Evolutionary conservation across 2,797 vertebrate species (phyloP).

Genomic region (Tolypeutes matacus): DNA sequence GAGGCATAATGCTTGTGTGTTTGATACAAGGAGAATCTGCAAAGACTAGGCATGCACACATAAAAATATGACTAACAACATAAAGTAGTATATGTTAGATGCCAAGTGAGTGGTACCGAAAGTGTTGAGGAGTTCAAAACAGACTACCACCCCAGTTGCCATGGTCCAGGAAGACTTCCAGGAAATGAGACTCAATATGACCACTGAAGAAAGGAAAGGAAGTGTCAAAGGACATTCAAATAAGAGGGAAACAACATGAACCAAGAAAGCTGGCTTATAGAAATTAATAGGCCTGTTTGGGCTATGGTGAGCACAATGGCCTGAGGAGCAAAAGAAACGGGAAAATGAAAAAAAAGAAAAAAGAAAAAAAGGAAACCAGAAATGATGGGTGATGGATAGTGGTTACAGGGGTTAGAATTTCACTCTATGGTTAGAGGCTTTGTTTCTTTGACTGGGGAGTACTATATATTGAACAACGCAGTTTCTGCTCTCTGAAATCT

Average conservation of each 20-base stretch:
- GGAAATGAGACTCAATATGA: background rate
- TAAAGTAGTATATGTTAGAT: background rate
- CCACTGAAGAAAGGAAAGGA: background rate
- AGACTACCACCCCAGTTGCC: background rate
- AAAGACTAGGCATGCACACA: background rate
- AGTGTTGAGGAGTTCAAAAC: background rate
- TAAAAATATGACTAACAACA: background rate
- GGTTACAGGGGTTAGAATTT: background rate
- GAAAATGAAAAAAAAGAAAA: background rate
- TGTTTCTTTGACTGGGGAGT: background rate
- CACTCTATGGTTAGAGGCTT: background rate
- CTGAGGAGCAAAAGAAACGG: background rate
- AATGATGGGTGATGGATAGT: background rate
- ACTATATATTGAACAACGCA: background rate
- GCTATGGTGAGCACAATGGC: background rate
- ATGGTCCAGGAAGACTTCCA: background rate
- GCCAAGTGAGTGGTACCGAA: background rate
- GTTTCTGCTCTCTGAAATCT: background rate
- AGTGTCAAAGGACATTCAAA: background rate
- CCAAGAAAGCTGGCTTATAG: background rate
- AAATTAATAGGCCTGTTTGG: background rate
- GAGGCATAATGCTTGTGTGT: background rate
- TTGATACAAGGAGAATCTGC: background rate
- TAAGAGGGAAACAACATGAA: background rate
- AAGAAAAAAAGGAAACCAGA: background rate